Evolutionary conservation across 2,113 vertebrate species (phyloP), one percentile per base, ranked within the genome.

Genomic region (Cinclus cinclus): DNA sequence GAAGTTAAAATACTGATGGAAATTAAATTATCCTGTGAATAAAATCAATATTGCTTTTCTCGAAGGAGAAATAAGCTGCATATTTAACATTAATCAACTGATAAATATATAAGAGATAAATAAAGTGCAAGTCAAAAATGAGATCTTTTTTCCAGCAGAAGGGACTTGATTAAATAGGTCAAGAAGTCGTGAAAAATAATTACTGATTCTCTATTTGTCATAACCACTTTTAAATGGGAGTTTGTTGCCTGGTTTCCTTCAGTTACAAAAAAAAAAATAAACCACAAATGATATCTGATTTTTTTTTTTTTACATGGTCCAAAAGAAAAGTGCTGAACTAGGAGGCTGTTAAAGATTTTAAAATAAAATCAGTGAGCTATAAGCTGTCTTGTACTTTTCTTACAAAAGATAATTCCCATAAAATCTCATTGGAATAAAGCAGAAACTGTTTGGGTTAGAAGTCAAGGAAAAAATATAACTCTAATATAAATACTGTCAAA

Each of bases 231-330:
- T 35, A 95, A 94, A 91, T 42, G 37, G 39, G 79, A 91, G 93
- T 90, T 96, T 96, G 31, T 90, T 96, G 62, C 92, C 79, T 86
- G n/a, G 9, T 86, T 79, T 95, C 67, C 42, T 94, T 93, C 50
- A 85, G 71, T 92, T 83, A 33, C 15, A 76, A 91, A 70, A 84
- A 76, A 91, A 70, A 84, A 92, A 91, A 64, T 33, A 41, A 90
- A 95, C 80, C 35, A 83, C 12, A 69, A 76, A 59, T 81, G 91
- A 46, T 89, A 24, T 92, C 81, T 90, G 65, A 65, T 41, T 78
- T 70, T 76, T 76, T 50, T 19, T 33, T 85, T 96, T 76, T 58
- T 50, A 62, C 78, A 37, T 22, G 69, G 7, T 64, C 59, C 89
- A 90, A 37, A 92, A 76, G 53, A 85, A 88, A 94, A 94, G 39